Evolutionary conservation across 2,888 invertebrate genomes (phyloP).

Genomic region (Andrena haemorrhoa): DNA sequence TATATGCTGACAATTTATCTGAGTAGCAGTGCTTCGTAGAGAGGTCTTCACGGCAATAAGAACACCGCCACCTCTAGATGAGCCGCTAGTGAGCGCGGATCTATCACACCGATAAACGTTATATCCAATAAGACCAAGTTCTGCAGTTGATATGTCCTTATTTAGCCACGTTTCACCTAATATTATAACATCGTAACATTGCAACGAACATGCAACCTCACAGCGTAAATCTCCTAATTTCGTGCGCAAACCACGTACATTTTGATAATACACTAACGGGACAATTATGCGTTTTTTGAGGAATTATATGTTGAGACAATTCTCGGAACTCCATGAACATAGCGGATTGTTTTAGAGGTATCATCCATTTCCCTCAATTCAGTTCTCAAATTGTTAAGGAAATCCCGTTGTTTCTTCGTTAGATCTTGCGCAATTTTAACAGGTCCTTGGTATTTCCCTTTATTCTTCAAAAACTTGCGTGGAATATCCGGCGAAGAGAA

Average conservation of each 20-base stretch:
- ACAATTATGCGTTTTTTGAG: no score
- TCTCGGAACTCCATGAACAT: no score
- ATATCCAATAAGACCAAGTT: neutral
- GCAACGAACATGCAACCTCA: neutral
- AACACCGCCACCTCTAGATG: neutral
- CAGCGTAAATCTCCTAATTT: neutral
- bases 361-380: no score
- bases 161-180: neutral
- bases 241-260: neutral
- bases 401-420: no score
- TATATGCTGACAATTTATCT: neutral
- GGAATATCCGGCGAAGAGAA: no score
- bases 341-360: no score
- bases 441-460: no score
- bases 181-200: neutral
- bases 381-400: no score
- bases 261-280: neutral
- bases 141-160: neutral
- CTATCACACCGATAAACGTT: neutral
- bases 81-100: neutral
- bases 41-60: neutral
- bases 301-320: no score
- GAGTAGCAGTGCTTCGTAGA: neutral
- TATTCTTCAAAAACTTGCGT: no score
- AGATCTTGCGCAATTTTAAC: no score